Base-by-base conservation (phyloP, 2,797 vertebrate genomes). In the Oreortyx pictus region DNA sequence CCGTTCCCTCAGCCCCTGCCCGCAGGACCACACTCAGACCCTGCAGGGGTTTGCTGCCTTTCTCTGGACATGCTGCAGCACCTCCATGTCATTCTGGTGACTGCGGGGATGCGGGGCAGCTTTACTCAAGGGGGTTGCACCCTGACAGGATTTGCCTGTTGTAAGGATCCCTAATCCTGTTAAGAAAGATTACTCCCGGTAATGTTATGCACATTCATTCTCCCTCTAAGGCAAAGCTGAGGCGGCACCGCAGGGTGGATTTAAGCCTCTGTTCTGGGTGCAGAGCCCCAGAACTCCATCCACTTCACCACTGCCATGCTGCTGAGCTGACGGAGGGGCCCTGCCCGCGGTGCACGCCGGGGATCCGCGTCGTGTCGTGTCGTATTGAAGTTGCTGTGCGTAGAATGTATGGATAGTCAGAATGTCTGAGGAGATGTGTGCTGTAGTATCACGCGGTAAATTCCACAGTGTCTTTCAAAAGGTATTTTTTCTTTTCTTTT, bases 391-490 rank as follows among this genome's bases (percentile, higher is more conserved):
- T 62, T 29, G 47, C 67, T 90, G 61, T 90, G 16, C 54, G 9
- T 84, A 64, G 80, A 78, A 13, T 68, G 44, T 81, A 46, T 82
- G 64, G 44, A 14, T 52, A 84, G 86, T 25, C 47, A 24, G 29
- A 89, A 59, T 90, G 70, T 84, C 43, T 86, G 88, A 73, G 89
- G 91, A 78, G 77, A 77, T 96, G 94, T 96, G 94, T 97, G 52
- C 91, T 97, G n/a, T 41, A 87, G 86, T 97, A 57, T 97, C 88
- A 31, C 85, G 46, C 59, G 81, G 90, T 94, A 74, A 94, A 94
- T 86, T 93, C 95, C 97, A 92, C 75, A 90, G 75, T 88, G 83
- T 97, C 96, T 97, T 95, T 96, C 97, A 97, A 98, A 97, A 81
- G 81, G 80, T 96, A 82, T 96, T 96, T 97, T 97, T 90, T 94